A percentile compares a stretch with the other conserved stretches of the same genome.
Conservation (phyloP, 92 coral and sea anemone genomes). For the Parazoanthus atlanticus region DNA sequence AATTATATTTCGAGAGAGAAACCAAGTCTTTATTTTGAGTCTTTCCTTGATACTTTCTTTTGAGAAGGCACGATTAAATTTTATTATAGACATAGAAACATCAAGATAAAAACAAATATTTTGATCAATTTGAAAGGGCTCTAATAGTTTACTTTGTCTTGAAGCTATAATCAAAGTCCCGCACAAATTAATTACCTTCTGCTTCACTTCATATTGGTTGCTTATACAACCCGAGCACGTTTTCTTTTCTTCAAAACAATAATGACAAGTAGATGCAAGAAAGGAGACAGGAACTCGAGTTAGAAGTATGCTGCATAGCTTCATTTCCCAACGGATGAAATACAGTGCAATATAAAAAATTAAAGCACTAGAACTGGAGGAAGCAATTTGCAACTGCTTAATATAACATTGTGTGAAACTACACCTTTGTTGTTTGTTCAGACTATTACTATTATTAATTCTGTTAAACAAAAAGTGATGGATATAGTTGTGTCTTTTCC, state of each 20-base stretch:
- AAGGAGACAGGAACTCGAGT: background rate
- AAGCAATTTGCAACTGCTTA: background rate
- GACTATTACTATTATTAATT: too few relatives aligned
- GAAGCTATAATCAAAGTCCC: background rate
- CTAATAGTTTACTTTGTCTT: too few relatives aligned
- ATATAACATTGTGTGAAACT: too few relatives aligned
- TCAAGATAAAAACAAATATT: background rate
- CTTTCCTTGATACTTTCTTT: background rate
- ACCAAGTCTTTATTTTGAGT: background rate
- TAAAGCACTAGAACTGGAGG: background rate
- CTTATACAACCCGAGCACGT: background rate
- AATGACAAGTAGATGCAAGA: background rate
- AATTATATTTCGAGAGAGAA: background rate
- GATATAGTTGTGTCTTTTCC: too few relatives aligned
- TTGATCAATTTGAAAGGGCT: background rate
- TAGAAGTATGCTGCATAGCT: background rate
- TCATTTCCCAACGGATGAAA: background rate
- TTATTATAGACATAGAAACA: too few relatives aligned
- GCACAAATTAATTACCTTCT: background rate
- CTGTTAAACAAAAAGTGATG: background rate
- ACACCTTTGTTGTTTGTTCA: background rate
- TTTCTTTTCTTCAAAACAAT: background rate
- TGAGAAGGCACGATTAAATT: background rate
- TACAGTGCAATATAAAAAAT: background rate
- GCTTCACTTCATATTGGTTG: background rate